Evolutionary conservation across 37 sponge, comb jelly and placozoan species (phyloP).

Genomic region (Petrosia ficiformis): DNA sequence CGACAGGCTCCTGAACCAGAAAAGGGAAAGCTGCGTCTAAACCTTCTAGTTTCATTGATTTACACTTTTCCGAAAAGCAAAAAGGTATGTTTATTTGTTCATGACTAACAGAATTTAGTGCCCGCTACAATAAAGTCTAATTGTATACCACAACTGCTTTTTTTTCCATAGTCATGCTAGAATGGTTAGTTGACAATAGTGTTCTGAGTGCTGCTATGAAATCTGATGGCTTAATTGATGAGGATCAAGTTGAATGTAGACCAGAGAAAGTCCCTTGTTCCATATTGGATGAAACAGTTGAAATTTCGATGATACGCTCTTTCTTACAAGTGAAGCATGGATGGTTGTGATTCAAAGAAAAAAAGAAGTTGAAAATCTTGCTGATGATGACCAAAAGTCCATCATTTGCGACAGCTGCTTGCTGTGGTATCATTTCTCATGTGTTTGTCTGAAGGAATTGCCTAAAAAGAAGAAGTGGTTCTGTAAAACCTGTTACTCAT

Average conservation of each 20-base stretch:
- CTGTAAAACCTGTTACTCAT: conserved; percentile 6
- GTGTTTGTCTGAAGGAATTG: conserved; percentile 1
- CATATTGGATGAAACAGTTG: conserved; percentile 2
- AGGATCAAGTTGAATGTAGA: conserved; percentile 15
- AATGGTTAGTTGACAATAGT: conserved; percentile 17
- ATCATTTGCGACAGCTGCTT: conserved; percentile 10
- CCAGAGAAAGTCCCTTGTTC: conserved; percentile 13
- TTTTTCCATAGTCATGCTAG: conserved; percentile 14
- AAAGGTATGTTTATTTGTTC: background rate
- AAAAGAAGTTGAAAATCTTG: background rate
- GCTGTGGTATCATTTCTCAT: conserved; percentile 17
- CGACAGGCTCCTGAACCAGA: too few species aligned
- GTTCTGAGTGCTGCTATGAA: background rate
- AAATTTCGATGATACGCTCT: background rate
- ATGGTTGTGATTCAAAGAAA: conserved; percentile 8
- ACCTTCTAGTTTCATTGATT: background rate
- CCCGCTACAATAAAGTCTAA: too few species aligned
- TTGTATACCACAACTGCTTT: too few species aligned
- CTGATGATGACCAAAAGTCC: background rate
- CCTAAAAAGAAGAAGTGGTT: conserved; percentile 17
- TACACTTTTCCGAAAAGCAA: background rate
- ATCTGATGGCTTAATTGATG: conserved; percentile 6
- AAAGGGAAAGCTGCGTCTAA: background rate
- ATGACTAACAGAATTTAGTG: background rate
- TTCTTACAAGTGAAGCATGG: conserved; percentile 7